Evolutionary conservation across 2,797 vertebrate species (phyloP).

Genomic region (Phataginus tricuspis): DNA sequence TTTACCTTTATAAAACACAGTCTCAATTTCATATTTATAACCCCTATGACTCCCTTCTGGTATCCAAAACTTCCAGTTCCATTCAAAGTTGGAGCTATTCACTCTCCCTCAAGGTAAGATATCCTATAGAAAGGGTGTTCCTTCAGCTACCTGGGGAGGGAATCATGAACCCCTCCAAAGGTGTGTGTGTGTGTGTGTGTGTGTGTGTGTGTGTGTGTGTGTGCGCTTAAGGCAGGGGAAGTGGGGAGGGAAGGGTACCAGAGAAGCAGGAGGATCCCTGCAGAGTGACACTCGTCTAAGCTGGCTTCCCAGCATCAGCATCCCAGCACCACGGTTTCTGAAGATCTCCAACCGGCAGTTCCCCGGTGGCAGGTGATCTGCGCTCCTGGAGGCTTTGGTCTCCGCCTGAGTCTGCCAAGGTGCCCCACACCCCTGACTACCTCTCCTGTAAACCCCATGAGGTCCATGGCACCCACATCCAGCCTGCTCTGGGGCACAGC

Average conservation of each 20-base stretch:
- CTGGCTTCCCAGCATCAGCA: background rate
- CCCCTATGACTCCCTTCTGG: background rate
- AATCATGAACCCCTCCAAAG: background rate
- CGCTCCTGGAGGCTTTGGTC: accelerated
- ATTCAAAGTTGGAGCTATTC: background rate
- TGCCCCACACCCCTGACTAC: background rate
- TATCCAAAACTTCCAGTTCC: background rate
- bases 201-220: background rate
- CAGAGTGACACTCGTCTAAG: background rate
- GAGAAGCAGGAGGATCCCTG: background rate
- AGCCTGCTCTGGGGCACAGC: background rate
- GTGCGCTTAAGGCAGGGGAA: background rate
- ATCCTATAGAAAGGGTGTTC: background rate
- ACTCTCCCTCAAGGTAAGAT: background rate
- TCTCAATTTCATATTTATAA: background rate
- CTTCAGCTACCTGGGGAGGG: background rate
- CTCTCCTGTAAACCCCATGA: background rate
- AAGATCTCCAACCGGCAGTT: background rate
- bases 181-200: background rate
- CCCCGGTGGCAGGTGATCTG: accelerated
- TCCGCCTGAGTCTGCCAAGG: background rate
- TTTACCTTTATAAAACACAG: background rate
- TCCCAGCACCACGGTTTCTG: background rate
- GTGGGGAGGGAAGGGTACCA: background rate
- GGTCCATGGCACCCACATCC: background rate